phyloP scores from a whole-genome alignment of 30 jellyfish, hydroid and myxozoan species.

The Pelagia noctiluca region DNA sequence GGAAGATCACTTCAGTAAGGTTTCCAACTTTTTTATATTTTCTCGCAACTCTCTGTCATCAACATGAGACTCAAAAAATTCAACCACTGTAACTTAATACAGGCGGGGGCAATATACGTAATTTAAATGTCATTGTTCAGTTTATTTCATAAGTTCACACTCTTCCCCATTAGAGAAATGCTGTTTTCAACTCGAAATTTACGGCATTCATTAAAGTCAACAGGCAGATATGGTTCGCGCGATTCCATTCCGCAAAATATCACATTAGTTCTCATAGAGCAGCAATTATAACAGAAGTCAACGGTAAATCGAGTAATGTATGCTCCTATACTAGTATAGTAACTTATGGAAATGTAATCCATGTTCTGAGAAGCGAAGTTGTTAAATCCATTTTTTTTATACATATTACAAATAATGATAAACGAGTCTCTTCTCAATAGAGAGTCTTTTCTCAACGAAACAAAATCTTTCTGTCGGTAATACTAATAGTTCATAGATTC shows the following conservation, averaged over 20 bases:
- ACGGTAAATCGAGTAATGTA: slow-evolving; percentile 1
- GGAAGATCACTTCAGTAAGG: no score
- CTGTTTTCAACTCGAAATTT: background rate
- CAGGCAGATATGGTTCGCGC: slow-evolving; percentile 6
- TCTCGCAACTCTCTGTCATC: no score
- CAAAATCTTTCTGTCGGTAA: background rate
- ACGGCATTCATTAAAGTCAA: background rate
- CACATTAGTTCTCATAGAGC: background rate
- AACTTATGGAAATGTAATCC: background rate
- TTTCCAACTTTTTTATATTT: no score
- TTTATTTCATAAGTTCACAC: background rate
- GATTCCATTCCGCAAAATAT: slow-evolving; percentile 3
- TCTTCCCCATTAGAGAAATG: slow-evolving; percentile 5
- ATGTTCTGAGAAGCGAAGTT: slow-evolving; percentile 5
- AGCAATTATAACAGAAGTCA: background rate
- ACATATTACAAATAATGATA: background rate
- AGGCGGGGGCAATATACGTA: no score
- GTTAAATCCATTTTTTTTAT: background rate
- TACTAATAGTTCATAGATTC: background rate
- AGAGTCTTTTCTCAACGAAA: background rate
- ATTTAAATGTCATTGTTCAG: no score
- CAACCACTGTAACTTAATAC: background rate
- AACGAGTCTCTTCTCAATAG: no score
- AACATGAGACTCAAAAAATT: no score
- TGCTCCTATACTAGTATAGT: background rate